Conservation (phyloP, 2,797 vertebrate genomes). For the Typhlichthys eigenmanni region DNA sequence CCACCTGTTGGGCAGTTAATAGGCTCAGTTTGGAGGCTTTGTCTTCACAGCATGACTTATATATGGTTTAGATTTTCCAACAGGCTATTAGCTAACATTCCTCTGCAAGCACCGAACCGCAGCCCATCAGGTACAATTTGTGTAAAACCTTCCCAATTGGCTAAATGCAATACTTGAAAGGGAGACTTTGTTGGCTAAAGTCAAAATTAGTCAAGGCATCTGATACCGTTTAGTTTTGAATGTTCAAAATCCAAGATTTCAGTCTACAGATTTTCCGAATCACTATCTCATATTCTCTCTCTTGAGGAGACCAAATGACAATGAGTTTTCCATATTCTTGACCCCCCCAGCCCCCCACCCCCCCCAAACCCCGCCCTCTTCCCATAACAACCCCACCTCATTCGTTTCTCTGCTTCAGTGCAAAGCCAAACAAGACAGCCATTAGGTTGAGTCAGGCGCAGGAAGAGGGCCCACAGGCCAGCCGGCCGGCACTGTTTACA, state of each 20-base stretch:
- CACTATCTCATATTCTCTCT: slow-evolving; percentile 31
- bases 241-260: slow-evolving; percentile 45
- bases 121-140: slow-evolving; percentile 10
- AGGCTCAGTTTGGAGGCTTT: slow-evolving; percentile 4
- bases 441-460: slow-evolving; percentile 78
- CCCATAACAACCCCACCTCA: slow-evolving; percentile 47
- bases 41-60: not conserved
- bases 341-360: slow-evolving; percentile 42
- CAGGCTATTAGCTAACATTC: not conserved
- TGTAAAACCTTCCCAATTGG: slow-evolving; percentile 19
- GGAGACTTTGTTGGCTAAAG: slow-evolving; percentile 28
- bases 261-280: slow-evolving; percentile 50
- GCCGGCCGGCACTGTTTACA: slow-evolving; percentile 76
- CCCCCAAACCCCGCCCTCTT: slow-evolving; percentile 55
- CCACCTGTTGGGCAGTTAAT: slow-evolving; percentile 10
- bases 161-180: slow-evolving; percentile 9
- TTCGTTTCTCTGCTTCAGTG: slow-evolving; percentile 64
- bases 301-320: slow-evolving; percentile 54
- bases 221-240: slow-evolving; percentile 50
- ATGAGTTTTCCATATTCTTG: slow-evolving; percentile 64
- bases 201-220: slow-evolving; percentile 33
- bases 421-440: slow-evolving; percentile 77
- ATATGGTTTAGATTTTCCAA: slow-evolving; percentile 12
- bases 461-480: slow-evolving; percentile 76
- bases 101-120: slow-evolving; percentile 1